These are phyloP conservation scores for Dromiciops gliroides DNA, from an alignment of 2,113 vertebrate species.

Conservation along the genomic window DNA sequence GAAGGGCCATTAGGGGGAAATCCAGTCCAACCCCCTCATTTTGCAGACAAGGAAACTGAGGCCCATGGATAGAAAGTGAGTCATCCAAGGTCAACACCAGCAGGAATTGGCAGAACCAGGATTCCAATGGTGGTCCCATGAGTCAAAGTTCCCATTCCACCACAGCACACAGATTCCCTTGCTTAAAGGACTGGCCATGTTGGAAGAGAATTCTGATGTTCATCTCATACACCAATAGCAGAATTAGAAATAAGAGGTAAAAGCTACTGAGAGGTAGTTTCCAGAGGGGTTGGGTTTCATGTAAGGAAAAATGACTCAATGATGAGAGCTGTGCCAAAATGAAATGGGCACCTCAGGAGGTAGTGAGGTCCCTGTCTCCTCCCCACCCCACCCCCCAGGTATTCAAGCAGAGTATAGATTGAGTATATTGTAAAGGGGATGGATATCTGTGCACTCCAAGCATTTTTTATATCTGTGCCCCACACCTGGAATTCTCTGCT, in stretches of 20 bases:
- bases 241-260: neutral
- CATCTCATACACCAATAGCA: neutral
- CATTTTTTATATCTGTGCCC: too few species aligned
- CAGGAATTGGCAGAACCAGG: neutral
- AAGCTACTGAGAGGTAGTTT: neutral
- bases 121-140: neutral
- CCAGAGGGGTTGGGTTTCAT: neutral
- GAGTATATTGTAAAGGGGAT: neutral
- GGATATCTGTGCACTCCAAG: neutral
- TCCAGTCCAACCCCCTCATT: neutral
- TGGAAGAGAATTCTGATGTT: neutral
- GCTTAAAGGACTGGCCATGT: neutral
- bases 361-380: neutral
- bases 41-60: neutral
- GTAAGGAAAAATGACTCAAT: neutral
- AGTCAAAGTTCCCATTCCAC: neutral
- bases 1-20: neutral
- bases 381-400: too few species aligned
- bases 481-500: too few species aligned
- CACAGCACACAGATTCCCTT: neutral
- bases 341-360: neutral
- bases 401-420: neutral
- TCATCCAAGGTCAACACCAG: neutral
- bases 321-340: neutral
- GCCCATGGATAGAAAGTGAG: neutral